Evolutionary conservation across 2,797 vertebrate species (phyloP).

Genomic region (Acropternis orthonyx): DNA sequence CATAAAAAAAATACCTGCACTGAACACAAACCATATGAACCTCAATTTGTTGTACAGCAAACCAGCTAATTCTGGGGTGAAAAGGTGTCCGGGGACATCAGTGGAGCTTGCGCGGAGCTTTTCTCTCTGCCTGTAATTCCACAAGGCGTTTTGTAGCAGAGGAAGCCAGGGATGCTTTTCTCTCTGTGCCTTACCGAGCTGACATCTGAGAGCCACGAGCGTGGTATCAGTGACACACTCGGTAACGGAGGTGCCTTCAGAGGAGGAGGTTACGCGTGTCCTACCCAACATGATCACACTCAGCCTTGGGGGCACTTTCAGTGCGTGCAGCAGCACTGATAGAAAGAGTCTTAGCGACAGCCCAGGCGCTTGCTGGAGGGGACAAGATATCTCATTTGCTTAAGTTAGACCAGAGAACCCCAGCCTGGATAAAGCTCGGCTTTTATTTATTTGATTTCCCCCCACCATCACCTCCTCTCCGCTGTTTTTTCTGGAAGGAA

Average conservation of each 20-base stretch:
- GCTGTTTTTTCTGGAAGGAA: background rate
- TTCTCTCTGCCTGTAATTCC: background rate
- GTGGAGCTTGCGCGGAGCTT: background rate
- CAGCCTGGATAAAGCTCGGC: background rate
- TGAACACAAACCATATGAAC: background rate
- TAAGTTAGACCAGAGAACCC: slow-evolving; percentile 36
- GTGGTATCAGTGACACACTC: slow-evolving; percentile 28
- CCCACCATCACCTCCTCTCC: accelerated
- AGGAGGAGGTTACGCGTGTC: slow-evolving; percentile 15
- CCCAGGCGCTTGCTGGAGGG: slow-evolving; percentile 20
- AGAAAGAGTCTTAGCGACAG: slow-evolving; percentile 6
- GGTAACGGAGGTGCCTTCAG: background rate
- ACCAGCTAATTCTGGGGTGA: background rate
- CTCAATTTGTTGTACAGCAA: background rate
- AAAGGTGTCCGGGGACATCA: background rate
- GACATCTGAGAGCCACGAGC: slow-evolving; percentile 46
- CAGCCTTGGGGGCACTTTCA: slow-evolving; percentile 32
- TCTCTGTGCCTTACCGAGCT: background rate
- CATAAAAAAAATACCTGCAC: background rate
- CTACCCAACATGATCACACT: background rate
- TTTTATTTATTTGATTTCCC: background rate
- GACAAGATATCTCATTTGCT: slow-evolving; percentile 53
- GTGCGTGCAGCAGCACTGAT: slow-evolving; percentile 7
- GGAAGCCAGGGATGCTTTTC: background rate
- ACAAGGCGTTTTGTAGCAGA: background rate